These are phyloP conservation scores for Zaprionus taronus DNA, from an alignment of 1,140 invertebrate genomes.

Conservation along the genomic window DNA sequence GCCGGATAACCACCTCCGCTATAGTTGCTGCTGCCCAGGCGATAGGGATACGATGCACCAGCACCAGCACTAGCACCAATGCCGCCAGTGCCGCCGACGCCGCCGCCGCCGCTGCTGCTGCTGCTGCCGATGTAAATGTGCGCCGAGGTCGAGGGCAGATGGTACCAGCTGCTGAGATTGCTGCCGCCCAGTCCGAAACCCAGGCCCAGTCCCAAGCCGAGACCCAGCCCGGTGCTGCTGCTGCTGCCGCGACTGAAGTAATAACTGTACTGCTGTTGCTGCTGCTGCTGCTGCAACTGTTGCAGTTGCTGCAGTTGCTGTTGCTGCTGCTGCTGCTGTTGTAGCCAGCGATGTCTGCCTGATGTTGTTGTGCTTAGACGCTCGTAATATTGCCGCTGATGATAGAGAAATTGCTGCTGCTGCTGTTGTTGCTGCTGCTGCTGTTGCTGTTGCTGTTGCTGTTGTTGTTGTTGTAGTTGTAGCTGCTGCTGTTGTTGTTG, in stretches of 20 bases:
- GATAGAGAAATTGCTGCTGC: conserved; percentile 58
- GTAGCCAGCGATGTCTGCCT: conserved; percentile 63
- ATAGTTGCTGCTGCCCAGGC: conserved; percentile 41
- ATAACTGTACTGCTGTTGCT: conserved; percentile 55
- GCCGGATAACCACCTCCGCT: conserved; percentile 73
- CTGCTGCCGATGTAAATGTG: conserved; percentile 74
- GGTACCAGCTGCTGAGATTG: conserved; percentile 72
- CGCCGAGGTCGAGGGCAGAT: conserved; percentile 74
- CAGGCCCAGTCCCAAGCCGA: conserved; percentile 62
- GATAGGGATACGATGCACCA: conserved; percentile 55
- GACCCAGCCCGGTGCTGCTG: conserved; percentile 64
- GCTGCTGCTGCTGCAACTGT: conserved; percentile 42
- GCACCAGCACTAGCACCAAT: conserved; percentile 4
- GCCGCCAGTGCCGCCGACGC: conserved; percentile 38
- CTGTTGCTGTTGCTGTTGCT: conserved; percentile 50
- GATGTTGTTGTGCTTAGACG: conserved; percentile 24
- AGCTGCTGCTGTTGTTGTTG: conserved; percentile 51
- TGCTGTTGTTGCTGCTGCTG: conserved; percentile 51
- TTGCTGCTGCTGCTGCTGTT: conserved; percentile 43
- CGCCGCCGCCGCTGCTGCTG: conserved; percentile 47
- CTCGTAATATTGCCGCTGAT: conserved; percentile 61
- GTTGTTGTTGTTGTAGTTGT: conserved; percentile 47
- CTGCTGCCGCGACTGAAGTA: conserved; percentile 47
- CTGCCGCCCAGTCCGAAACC: conserved; percentile 76
- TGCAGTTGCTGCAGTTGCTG: conserved; percentile 43